A percentile compares a stretch with the other conserved stretches of the same genome.
Conservation (phyloP, 2,797 vertebrate genomes). For the Mormyrops attenuatus region DNA sequence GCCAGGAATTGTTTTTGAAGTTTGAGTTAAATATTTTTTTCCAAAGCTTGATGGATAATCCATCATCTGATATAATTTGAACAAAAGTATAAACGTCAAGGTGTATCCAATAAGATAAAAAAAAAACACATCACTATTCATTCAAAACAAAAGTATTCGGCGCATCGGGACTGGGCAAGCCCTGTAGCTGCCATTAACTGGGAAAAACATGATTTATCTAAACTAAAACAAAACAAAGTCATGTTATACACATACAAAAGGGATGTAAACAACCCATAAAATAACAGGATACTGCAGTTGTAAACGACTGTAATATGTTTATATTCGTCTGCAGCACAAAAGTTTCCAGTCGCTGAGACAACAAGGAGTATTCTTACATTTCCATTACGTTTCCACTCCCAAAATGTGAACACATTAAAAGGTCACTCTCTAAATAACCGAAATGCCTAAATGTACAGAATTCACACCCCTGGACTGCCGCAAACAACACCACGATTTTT, state of each 20-base stretch:
- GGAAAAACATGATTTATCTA: neutral
- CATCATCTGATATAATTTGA: neutral
- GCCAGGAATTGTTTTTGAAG: neutral
- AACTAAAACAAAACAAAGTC: constrained; percentile 35
- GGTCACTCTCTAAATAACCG: neutral
- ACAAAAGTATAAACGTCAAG: neutral
- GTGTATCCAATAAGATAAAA: neutral
- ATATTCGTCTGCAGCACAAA: constrained; percentile 41
- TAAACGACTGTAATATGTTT: constrained; percentile 46
- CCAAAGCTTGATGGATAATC: neutral
- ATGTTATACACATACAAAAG: constrained; percentile 49
- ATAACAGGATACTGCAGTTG: constrained; percentile 42
- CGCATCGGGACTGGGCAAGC: neutral
- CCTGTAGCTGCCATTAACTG: neutral
- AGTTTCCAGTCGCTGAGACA: constrained; percentile 37
- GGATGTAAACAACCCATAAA: constrained; percentile 29
- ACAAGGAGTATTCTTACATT: constrained; percentile 34
- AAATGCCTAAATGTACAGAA: neutral
- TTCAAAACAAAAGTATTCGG: neutral
- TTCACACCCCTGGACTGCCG: neutral
- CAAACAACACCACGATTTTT: constrained; percentile 7
- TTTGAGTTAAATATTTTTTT: neutral
- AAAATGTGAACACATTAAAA: neutral
- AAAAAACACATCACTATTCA: neutral
- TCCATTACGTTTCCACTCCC: constrained; percentile 32